Base-by-base conservation (phyloP, 2,113 vertebrate species). In the Phalacrocorax brasilianus region DNA sequence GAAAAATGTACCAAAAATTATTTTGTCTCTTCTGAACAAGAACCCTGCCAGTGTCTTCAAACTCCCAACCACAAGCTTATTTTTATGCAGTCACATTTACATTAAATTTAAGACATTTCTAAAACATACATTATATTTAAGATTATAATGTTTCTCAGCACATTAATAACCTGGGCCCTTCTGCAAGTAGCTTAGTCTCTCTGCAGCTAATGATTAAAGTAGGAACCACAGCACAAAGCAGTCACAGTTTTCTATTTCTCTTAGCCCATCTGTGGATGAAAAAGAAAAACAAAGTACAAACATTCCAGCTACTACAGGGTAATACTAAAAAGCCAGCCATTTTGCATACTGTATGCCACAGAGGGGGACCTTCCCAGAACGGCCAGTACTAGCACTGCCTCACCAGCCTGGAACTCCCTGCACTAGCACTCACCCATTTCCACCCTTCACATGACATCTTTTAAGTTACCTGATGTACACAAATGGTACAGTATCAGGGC, bases 361-460 rank as follows among this genome's bases (percentile, higher is more conserved):
- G 49, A 84, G 11, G 11, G 3, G 10, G 8, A 50, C 26, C 45
- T 40, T 14, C 24, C 20, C 24, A 16, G 59, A 35, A 40, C 26
- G 40, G 42, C 55, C 80, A 89, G 76, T 67, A 38, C 44, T 19
- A 33, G 22, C 28, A 47, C 19, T 16, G 2, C 62, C 18, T 17
- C 26, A 40, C 20, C 53, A 79, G 68, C 7, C 75, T 67, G 30
- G 22, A 45, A 10, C 22, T 59, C 4, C 67, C 62, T 61, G n/a
- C 53, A 12, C 58, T 17, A 28, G 28, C 67, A 17, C 32, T 42
- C n/a, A 3, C 32, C 20, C 33, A 9, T 8, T 14, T 14, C 55
- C 68, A 61, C 5, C 18, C 50, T 7, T 20, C 0, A 0, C 22
- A 6, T 2, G 38, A 33, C 56, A 53, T 1, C 4, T 4, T 26